These are phyloP conservation scores for Calameuta idolon DNA, from an alignment of 2,888 invertebrate genomes.

Conservation along the genomic window DNA sequence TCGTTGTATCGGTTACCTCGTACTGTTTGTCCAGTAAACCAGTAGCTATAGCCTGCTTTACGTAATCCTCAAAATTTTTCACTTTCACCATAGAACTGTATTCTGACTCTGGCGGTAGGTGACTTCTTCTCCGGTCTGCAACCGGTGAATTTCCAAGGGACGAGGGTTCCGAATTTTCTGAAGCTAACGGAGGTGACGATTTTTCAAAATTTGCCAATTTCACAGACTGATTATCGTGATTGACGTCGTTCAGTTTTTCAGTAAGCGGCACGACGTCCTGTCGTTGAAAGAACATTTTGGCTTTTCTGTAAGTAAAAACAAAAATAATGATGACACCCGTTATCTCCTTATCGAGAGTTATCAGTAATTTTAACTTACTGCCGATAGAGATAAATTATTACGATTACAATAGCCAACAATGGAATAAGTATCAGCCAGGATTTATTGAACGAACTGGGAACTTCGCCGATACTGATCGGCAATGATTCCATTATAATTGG, in stretches of 20 bases:
- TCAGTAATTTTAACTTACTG: constrained; percentile 29
- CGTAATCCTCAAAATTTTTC: constrained; percentile 62
- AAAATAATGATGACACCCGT: too few relatives aligned
- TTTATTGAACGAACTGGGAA: constrained; percentile 18
- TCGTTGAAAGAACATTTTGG: too few relatives aligned
- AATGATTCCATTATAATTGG: constrained; percentile 28
- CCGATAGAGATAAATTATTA: constrained; percentile 21
- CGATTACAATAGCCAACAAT: constrained; percentile 20
- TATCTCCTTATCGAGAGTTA: not conserved
- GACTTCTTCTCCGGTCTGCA: too few relatives aligned
- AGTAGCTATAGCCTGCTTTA: constrained; percentile 55
- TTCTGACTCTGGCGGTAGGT: not conserved
- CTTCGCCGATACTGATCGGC: constrained; percentile 28
- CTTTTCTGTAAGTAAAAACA: too few relatives aligned
- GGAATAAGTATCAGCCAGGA: constrained; percentile 32
- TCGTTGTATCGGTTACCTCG: constrained; percentile 37
- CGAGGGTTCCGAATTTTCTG: too few relatives aligned
- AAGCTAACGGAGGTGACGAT: too few relatives aligned
- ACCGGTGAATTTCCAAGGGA: too few relatives aligned
- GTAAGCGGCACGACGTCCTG: too few relatives aligned
- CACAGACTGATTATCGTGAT: too few relatives aligned
- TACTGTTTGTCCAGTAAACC: constrained; percentile 59
- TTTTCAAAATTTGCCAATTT: too few relatives aligned
- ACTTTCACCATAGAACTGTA: constrained; percentile 46
- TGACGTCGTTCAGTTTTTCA: too few relatives aligned